Conservation (phyloP, 1,140 invertebrate species). For the Plectus sambesii region DNA sequence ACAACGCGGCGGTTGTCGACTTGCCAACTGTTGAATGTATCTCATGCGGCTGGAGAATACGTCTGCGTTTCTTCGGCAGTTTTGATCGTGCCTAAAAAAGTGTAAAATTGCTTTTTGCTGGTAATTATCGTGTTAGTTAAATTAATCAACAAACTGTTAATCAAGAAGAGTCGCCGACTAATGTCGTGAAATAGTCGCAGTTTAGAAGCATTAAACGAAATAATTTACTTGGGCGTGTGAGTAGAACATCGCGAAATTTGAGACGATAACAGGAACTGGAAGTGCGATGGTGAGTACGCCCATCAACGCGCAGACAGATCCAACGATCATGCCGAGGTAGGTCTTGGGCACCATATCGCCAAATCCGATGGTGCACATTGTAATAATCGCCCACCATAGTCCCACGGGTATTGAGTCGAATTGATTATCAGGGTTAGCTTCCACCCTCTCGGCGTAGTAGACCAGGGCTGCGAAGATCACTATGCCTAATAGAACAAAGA, state of each 20-base stretch:
- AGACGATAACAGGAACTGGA: slow-evolving; percentile 80
- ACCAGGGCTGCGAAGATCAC: slow-evolving; percentile 97
- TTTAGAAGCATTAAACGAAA: too few species aligned
- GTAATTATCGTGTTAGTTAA: too few species aligned
- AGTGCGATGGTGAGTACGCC: slow-evolving; percentile 79
- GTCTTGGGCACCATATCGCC: slow-evolving; percentile 59
- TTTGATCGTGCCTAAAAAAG: too few species aligned
- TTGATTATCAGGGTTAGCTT: slow-evolving; percentile 85
- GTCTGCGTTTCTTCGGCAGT: slow-evolving; percentile 68
- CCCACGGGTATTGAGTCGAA: slow-evolving; percentile 89
- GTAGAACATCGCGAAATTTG: slow-evolving; percentile 86
- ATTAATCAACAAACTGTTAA: too few species aligned
- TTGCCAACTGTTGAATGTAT: slow-evolving; percentile 23
- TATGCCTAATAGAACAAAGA: slow-evolving; percentile 81
- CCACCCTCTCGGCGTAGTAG: slow-evolving; percentile 96
- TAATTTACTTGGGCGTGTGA: slow-evolving; percentile 75
- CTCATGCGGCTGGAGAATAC: slow-evolving; percentile 60
- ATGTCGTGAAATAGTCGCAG: too few species aligned
- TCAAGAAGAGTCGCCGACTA: too few species aligned
- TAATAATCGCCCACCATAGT: slow-evolving; percentile 73
- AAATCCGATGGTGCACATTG: slow-evolving; percentile 68
- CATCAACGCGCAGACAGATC: slow-evolving; percentile 69
- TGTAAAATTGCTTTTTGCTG: too few species aligned
- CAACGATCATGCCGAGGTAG: slow-evolving; percentile 72
- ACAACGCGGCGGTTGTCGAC: too few species aligned